Conservation (phyloP, 1,140 invertebrate genomes). For the Nilaparvata lugens region DNA sequence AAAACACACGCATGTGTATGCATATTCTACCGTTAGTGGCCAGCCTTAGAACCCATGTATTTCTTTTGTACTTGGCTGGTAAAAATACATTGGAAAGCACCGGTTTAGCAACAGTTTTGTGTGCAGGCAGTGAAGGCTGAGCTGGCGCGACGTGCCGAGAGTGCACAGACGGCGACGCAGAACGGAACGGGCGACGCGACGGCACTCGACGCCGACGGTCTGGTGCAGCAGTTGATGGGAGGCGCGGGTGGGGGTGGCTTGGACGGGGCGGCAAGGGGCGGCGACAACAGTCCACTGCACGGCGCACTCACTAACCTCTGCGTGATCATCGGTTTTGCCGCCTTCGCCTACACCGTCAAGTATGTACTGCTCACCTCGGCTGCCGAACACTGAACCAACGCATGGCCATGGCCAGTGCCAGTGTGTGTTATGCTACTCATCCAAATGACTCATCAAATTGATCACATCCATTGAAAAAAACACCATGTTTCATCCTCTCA, state of each 20-base stretch:
- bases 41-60: too few relatives aligned
- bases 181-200: not conserved
- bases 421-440: too few relatives aligned
- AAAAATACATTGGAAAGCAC: too few relatives aligned
- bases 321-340: slow-evolving; percentile 72
- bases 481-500: too few relatives aligned
- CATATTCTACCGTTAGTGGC: too few relatives aligned
- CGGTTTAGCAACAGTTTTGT: too few relatives aligned
- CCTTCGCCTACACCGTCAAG: slow-evolving; percentile 78
- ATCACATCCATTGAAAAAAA: too few relatives aligned
- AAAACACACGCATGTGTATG: too few relatives aligned
- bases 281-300: slow-evolving; percentile 56
- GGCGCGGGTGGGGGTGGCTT: not conserved
- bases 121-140: slow-evolving; percentile 35
- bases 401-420: too few relatives aligned
- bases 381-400: slow-evolving; percentile 11
- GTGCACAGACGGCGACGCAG: not conserved
- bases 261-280: slow-evolving; percentile 32
- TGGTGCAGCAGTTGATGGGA: not conserved
- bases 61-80: too few relatives aligned
- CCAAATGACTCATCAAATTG: too few relatives aligned
- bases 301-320: slow-evolving; percentile 67
- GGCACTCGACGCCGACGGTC: not conserved
- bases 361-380: slow-evolving; percentile 57
- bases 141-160: slow-evolving; percentile 22